Evolutionary conservation across 1,140 invertebrate species (phyloP).

Genomic region (Ptiloglossa arizonensis): DNA sequence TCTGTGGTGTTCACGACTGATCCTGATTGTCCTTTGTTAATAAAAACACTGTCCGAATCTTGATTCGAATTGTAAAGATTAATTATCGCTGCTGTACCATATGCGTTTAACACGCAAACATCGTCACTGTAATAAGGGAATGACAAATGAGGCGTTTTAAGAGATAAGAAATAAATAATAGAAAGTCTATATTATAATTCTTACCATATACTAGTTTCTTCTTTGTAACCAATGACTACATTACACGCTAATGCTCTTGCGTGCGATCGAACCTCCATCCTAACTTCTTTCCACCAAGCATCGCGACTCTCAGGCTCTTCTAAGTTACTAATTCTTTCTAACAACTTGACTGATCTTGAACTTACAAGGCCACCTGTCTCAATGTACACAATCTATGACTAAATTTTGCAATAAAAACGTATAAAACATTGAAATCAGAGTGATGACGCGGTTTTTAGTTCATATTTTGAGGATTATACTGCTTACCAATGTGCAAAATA

Average conservation of each 20-base stretch:
- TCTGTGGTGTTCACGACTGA: slow-evolving; percentile 67
- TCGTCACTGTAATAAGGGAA: slow-evolving; percentile 88
- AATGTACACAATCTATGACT: slow-evolving; percentile 32
- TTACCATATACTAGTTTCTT: slow-evolving; percentile 94
- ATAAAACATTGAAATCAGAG: too few relatives aligned
- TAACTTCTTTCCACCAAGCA: slow-evolving; percentile 96
- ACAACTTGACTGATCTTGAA: slow-evolving; percentile 92
- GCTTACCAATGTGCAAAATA: slow-evolving; percentile 92
- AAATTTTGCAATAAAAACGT: background rate
- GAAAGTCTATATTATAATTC: slow-evolving; percentile 29
- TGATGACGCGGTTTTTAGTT: background rate
- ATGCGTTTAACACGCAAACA: slow-evolving; percentile 95
- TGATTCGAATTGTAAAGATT: slow-evolving; percentile 82
- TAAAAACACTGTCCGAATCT: slow-evolving; percentile 68
- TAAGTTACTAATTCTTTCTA: slow-evolving; percentile 90
- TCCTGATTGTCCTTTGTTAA: slow-evolving; percentile 67
- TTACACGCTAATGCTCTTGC: slow-evolving; percentile 94
- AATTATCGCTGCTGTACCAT: slow-evolving; percentile 95
- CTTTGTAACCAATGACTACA: slow-evolving; percentile 95
- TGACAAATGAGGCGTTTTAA: background rate
- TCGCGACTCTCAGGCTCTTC: slow-evolving; percentile 96
- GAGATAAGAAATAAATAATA: background rate
- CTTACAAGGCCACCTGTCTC: slow-evolving; percentile 90
- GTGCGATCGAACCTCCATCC: slow-evolving; percentile 96
- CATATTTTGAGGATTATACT: background rate